A percentile compares a stretch with the other conserved stretches of the same genome.
Conservation (phyloP, 1,140 invertebrate species). For the Proctacanthus coquilletti region DNA sequence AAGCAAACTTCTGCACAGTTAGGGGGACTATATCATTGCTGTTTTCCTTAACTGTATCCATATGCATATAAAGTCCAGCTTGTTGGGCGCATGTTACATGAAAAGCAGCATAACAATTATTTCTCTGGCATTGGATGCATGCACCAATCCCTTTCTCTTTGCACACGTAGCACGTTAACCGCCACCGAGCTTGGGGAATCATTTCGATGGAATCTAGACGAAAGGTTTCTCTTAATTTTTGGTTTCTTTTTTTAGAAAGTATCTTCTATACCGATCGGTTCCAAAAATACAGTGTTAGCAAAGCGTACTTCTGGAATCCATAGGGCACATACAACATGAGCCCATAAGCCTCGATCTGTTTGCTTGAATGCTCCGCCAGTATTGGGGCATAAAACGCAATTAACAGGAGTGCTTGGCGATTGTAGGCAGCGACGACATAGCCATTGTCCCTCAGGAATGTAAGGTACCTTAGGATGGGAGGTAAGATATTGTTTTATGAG, state of each 20-base stretch:
- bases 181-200: constrained; percentile 89
- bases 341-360: constrained; percentile 91
- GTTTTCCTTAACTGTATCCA: constrained; percentile 76
- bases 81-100: constrained; percentile 98
- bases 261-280: constrained; percentile 54
- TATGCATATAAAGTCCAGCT: constrained; percentile 89
- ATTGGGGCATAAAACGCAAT: constrained; percentile 95
- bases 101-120: constrained; percentile 92
- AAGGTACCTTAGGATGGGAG: constrained; percentile 39
- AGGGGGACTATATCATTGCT: constrained; percentile 49
- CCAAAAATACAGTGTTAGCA: constrained; percentile 92
- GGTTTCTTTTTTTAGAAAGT: too few relatives aligned
- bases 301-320: constrained; percentile 99
- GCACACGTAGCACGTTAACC: constrained; percentile 90
- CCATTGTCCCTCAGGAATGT: constrained; percentile 99
- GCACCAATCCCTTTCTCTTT: constrained; percentile 87
- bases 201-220: constrained; percentile 77
- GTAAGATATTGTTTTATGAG: constrained; percentile 1
- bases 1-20: constrained; percentile 88
- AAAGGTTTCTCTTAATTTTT: too few relatives aligned
- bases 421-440: constrained; percentile 87
- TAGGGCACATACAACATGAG: constrained; percentile 94
- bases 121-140: constrained; percentile 95
- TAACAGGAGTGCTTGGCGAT: constrained; percentile 87
- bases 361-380: constrained; percentile 98